Base-by-base conservation (phyloP, 2,888 invertebrate species). In the Pyrochroa serraticornis region DNA sequence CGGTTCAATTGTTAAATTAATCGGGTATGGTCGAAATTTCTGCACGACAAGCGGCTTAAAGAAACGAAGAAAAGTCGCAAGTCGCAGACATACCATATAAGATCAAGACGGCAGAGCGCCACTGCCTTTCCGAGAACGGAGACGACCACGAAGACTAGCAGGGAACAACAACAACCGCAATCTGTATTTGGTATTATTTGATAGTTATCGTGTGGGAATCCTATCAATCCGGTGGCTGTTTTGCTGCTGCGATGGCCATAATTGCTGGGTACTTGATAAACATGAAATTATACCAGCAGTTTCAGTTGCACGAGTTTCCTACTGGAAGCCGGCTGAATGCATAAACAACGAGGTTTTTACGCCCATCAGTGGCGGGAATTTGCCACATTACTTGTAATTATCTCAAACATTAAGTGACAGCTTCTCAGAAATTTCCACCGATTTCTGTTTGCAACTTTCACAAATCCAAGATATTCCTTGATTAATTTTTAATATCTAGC, bases 131-230 rank as follows among this genome's bases (percentile, higher is more conserved):
- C 61, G 60, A 73, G 75, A 74, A 58, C 9, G 33, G 39, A 6
- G 8, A 22, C 30, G 10, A 35, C 36, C n/a, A 35, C 36, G 37
- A 47, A 50, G 46, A 57, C 37, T 44, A 46, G 46, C 38, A 9
- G 34, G 13, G 36, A 10, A 39, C 60, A 38, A 49, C 57, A 54
- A 60, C 64, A 53, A 60, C 67, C 61, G 59, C 68, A 62, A 71
- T 71, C 74, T 75, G 70, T 77, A 77, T 76, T 77, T 77, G 77
- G 77, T 73, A 71, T 75, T 75, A 74, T 74, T 73, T 70, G 77
- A 76, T 77, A 72, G 74, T 72, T 74, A 77, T 77, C 77, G 73
- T 75, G 76, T 77, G 77, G 74, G 76, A 77, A 76, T 71, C 68
- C 70, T 68, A 75, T 74, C 73, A 72, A 62, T 64, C 65, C 58